A percentile compares a stretch with the other conserved stretches of the same genome.
These are phyloP conservation scores for Ericerus pela DNA, from an alignment of 1,140 invertebrate species.

Conservation along the genomic window DNA sequence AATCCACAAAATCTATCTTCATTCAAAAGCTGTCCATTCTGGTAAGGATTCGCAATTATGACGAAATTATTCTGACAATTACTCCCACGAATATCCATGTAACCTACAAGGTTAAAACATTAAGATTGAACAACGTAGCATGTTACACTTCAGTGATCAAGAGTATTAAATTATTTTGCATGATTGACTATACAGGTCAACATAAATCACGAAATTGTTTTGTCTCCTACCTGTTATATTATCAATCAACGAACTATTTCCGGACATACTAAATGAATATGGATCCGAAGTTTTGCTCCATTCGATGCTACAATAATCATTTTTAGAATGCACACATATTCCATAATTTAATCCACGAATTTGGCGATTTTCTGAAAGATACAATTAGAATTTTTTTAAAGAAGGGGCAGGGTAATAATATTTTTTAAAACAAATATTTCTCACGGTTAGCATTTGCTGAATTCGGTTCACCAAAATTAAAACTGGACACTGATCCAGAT, in stretches of 20 bases:
- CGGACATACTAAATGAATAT: slow-evolving; percentile 53
- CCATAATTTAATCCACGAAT: slow-evolving; percentile 60
- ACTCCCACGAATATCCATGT: too few species aligned
- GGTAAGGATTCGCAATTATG: slow-evolving; percentile 43
- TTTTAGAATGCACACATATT: slow-evolving; percentile 48
- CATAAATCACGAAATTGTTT: too few species aligned
- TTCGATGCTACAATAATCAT: slow-evolving; percentile 48
- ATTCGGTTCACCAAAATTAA: slow-evolving; percentile 49
- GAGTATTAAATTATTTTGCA: too few species aligned
- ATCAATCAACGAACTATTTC: slow-evolving; percentile 43
- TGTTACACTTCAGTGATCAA: too few species aligned
- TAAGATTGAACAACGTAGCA: too few species aligned
- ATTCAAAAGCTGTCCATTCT: slow-evolving; percentile 10
- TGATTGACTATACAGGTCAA: too few species aligned
- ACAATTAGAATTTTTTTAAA: neutral
- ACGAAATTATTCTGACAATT: slow-evolving; percentile 55
- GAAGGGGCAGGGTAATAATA: slow-evolving; percentile 27
- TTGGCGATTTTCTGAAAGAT: slow-evolving; percentile 45
- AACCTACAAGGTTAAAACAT: too few species aligned
- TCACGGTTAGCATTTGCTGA: too few species aligned
- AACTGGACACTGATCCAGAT: slow-evolving; percentile 51
- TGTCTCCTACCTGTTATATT: too few species aligned
- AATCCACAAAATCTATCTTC: slow-evolving; percentile 10
- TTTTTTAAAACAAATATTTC: too few species aligned
- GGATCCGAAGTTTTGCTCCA: slow-evolving; percentile 36